Conservation (phyloP, 1,140 invertebrate genomes). For the Rhopalosiphum maidis region DNA sequence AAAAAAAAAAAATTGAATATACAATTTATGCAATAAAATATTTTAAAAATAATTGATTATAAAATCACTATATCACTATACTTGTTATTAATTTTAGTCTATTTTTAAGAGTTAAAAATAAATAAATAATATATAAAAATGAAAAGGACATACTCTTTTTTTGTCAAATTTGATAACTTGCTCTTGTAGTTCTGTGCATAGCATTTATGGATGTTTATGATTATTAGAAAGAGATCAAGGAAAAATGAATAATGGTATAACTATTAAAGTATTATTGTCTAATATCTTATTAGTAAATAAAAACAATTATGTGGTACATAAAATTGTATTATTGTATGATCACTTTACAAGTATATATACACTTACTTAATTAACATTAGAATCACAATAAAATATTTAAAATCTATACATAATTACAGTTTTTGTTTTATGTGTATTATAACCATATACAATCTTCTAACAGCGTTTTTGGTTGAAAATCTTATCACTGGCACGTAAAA, state of each 20-base stretch:
- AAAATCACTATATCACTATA: too few species aligned
- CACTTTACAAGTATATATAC: conserved; percentile 49
- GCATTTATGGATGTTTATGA: not conserved
- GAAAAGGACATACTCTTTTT: not conserved
- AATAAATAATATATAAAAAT: not conserved
- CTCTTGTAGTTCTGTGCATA: not conserved
- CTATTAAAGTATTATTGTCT: not conserved
- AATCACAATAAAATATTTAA: conserved; percentile 53
- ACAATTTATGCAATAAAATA: not conserved
- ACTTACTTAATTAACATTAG: conserved; percentile 41
- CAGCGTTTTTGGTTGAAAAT: conserved; percentile 12
- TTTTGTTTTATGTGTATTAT: not conserved
- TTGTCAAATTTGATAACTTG: not conserved
- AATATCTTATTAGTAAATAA: not conserved
- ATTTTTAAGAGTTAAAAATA: too few species aligned
- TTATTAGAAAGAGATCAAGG: not conserved
- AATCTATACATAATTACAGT: conserved; percentile 46
- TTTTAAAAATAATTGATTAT: not conserved
- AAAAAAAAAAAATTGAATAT: not conserved
- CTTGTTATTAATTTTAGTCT: too few species aligned
- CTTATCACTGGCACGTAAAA: not conserved
- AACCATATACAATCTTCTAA: not conserved
- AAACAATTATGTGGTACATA: conserved; percentile 39
- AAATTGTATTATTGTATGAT: conserved; percentile 57
- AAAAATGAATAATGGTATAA: not conserved